Base-by-base conservation (phyloP, 2,888 invertebrate genomes). In the Aphodius granarius region DNA sequence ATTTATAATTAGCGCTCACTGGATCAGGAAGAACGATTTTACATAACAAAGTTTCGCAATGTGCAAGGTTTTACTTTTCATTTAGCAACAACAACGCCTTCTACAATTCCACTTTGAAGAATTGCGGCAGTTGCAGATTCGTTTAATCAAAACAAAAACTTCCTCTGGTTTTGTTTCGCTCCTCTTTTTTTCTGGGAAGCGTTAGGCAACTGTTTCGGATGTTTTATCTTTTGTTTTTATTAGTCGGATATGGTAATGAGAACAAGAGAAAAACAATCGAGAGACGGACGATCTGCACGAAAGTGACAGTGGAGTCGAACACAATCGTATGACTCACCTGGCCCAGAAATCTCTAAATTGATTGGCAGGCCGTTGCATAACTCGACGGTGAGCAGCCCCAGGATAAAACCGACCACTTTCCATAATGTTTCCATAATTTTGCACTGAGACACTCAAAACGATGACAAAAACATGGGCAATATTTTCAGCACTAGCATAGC, bases 281-380 rank as follows among this genome's bases (percentile, higher is more conserved):
- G 75, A 74, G 71, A 79, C 78, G 78, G 71, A 79, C 78, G 78
- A 80, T 79, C 80, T 80, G 77, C 65, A 74, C 78, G 81, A 81
- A 82, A 81, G 80, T 81, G 81, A 81, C 79, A 81, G 82, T 83
- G 78, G 81, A 80, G 77, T 79, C 79, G 76, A 72, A 73, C 66
- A 16, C 6, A 70, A 77, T 77, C 74, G 75, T 79, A 81, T 86
- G 85, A 86, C 87, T 86, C 86, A 87, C 87, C 87, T 85, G 84
- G 82, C 78, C 82, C 83, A 78, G 84, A 83, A 81, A 85, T 85
- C 81, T 85, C 85, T 80, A 85, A 82, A 82, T 85, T 84, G 78
- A 87, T 84, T 73, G 88, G 87, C 81, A 86, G 84, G 82, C 86
- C 87, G 81, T 85, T 85, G 83, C 87, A 87, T 83, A 87, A 83